A percentile compares a stretch with the other conserved stretches of the same genome.
Evolutionary conservation across 2,797 vertebrate genomes (phyloP).

Genomic region (Onychomys arenicola): DNA sequence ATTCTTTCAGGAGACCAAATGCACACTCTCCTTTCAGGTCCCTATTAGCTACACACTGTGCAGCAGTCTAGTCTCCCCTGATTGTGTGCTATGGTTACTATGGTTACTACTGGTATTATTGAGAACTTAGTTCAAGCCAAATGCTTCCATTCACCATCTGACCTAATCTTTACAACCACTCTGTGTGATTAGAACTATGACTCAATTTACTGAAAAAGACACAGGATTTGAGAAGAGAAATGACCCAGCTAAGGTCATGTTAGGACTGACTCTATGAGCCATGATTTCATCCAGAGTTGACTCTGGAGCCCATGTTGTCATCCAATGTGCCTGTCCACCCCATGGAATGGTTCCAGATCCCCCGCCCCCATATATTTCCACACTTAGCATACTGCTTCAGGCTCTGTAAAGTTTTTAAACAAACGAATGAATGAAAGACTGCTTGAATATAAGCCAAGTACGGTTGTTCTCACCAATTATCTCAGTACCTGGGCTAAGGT

Average conservation of each 20-base stretch:
- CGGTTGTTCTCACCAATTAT: neutral
- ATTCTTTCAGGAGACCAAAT: neutral
- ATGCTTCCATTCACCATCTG: neutral
- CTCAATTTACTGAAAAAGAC: neutral
- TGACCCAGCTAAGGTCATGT: neutral
- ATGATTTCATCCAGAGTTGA: neutral
- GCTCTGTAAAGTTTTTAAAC: neutral
- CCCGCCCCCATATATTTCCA: neutral
- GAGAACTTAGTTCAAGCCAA: neutral
- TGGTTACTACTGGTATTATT: neutral
- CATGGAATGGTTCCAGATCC: neutral
- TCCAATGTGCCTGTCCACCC: neutral
- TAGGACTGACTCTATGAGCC: neutral
- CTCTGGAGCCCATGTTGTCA: neutral
- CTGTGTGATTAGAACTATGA: neutral
- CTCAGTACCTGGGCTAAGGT: neutral
- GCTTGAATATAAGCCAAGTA: neutral
- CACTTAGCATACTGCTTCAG: neutral
- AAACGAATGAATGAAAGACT: conserved; percentile 1
- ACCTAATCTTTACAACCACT: neutral
- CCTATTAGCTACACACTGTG: neutral
- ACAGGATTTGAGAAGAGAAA: conserved; percentile 1
- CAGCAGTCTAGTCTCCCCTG: neutral
- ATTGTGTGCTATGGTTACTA: neutral
- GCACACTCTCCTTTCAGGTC: neutral